These are phyloP conservation scores for Schizothorax lantsangensis DNA, from an alignment of 2,797 vertebrate species.

Conservation along the genomic window DNA sequence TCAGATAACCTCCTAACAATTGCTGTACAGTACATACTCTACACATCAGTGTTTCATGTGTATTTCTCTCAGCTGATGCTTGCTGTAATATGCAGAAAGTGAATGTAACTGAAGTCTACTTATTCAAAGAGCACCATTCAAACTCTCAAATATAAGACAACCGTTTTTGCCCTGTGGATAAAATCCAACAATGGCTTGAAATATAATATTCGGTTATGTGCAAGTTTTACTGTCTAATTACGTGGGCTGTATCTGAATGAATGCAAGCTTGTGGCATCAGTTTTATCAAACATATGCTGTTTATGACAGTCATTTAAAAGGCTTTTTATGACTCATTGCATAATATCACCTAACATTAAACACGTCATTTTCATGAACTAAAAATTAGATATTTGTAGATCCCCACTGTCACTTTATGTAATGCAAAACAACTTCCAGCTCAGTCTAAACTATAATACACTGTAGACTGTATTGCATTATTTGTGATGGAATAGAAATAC, in stretches of 20 bases:
- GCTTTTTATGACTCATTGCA: not conserved
- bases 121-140: conserved; percentile 18
- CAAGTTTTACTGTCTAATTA: not conserved
- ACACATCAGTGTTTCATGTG: conserved; percentile 42
- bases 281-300: conserved; percentile 5
- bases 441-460: not conserved
- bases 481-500: not conserved
- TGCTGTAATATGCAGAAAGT: conserved; percentile 24
- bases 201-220: not conserved
- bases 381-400: not conserved
- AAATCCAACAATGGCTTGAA: not conserved
- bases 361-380: not conserved
- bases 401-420: not conserved
- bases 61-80: conserved; percentile 31
- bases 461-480: not conserved
- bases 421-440: conserved; percentile 19
- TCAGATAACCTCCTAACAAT: conserved; percentile 69
- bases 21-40: conserved; percentile 52
- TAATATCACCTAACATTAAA: not conserved
- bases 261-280: not conserved
- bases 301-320: conserved; percentile 6
- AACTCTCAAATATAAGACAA: not conserved
- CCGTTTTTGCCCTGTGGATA: not conserved
- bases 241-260: conserved; percentile 6
- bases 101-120: conserved; percentile 27